Evolutionary conservation across 2,113 vertebrate genomes (phyloP), one percentile per base, ranked within the genome.

Genomic region (Cettia cetti): DNA sequence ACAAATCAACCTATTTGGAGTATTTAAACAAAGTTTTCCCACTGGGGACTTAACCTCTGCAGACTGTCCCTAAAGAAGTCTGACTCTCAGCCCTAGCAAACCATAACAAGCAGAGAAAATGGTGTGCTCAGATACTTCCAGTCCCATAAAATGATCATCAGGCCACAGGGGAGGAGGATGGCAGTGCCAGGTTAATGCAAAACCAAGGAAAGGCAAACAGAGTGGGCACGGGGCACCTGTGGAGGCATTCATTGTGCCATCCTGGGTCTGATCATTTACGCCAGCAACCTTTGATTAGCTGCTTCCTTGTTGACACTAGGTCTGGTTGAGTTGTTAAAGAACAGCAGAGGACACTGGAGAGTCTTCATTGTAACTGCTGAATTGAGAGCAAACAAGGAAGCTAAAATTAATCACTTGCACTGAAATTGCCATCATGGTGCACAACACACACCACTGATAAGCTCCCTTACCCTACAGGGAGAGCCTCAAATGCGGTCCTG

Each of bases 221-320:
- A 75, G 7, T 9, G 23, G 54, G 33, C 59, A 74, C 50, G 47
- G n/a, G 52, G 49, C 71, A 74, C 45, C 59, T 45, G 19, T 28
- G 11, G 70, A 94, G 33, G 9, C 66, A 33, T 70, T 84, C 72
- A n/a, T 69, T 89, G 44, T 44, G 24, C 61, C 85, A 13, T n/a
- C 56, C 78, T 87, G 63, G 18, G 21, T 79, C 50, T 90, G 78
- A 66, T 60, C 8, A 30, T 63, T 95, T 80, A 90, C 0, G 0
- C 39, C 39, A 86, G 33, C 57, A 86, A 47, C 60, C 71, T 89
- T 90, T 83, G 83, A 72, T 93, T 82, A 82, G 83, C 68, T 82
- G 77, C 83, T 95, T 91, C 92, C 92, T 94, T 88, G 78, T 83
- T 95, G 90, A 90, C 85, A 53, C 79, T 94, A 40, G 63, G 42